Evolutionary conservation across 2,888 invertebrate genomes (phyloP).

Genomic region (Pyrocoelia pectoralis): DNA sequence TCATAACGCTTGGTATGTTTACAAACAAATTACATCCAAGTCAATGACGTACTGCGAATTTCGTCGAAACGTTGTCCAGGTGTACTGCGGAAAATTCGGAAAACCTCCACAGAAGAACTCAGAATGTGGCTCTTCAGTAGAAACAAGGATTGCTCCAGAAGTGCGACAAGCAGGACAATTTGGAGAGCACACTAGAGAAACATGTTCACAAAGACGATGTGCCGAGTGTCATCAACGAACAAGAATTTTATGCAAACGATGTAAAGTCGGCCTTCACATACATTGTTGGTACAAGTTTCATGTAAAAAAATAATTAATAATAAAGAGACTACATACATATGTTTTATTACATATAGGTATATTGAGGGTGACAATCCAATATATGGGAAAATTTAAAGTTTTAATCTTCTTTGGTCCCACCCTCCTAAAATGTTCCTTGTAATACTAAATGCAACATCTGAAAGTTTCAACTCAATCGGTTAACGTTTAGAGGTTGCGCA

Average conservation of each 20-base stretch:
- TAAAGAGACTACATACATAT: too few relatives aligned
- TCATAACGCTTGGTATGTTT: too few relatives aligned
- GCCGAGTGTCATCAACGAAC: background rate
- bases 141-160: background rate
- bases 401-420: too few relatives aligned
- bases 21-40: too few relatives aligned
- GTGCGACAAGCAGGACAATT: background rate
- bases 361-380: too few relatives aligned
- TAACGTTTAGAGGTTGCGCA: too few relatives aligned
- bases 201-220: background rate
- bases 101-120: background rate
- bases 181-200: background rate
- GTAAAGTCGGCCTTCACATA: background rate
- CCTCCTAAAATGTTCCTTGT: too few relatives aligned
- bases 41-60: too few relatives aligned
- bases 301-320: background rate
- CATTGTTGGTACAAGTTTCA: constrained; percentile 10
- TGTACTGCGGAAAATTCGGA: background rate
- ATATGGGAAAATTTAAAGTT: too few relatives aligned
- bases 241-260: background rate
- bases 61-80: background rate
- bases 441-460: too few relatives aligned
- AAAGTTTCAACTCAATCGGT: too few relatives aligned
- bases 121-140: background rate
- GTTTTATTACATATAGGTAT: too few relatives aligned